These are phyloP conservation scores for Simalia tracyae DNA, from an alignment of 2,797 vertebrate species.

Conservation along the genomic window DNA sequence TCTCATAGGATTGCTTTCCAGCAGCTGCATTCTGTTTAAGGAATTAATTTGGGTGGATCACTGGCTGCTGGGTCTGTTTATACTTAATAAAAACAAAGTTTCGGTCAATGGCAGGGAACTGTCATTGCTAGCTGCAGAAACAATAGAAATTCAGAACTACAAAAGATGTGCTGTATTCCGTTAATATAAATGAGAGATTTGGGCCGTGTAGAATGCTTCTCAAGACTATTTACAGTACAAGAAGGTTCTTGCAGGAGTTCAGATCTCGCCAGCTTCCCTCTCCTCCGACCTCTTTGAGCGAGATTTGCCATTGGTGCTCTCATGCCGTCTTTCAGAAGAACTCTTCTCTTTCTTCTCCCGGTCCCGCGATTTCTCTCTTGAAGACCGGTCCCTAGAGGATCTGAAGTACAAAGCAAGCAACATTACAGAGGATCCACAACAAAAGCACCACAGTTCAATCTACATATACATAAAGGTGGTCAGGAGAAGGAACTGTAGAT, in stretches of 20 bases:
- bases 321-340: slow-evolving; percentile 78
- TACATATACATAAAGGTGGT: neutral
- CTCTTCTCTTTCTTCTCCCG: slow-evolving; percentile 79
- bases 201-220: slow-evolving; percentile 66
- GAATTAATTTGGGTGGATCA: slow-evolving; percentile 48
- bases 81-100: slow-evolving; percentile 65
- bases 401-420: slow-evolving; percentile 69
- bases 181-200: slow-evolving; percentile 77
- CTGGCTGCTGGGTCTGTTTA: slow-evolving; percentile 60
- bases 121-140: slow-evolving; percentile 75
- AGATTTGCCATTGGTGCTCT: slow-evolving; percentile 87
- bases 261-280: slow-evolving; percentile 91
- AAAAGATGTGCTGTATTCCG: slow-evolving; percentile 77
- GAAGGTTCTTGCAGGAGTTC: slow-evolving; percentile 67
- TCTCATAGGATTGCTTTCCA: slow-evolving; percentile 2
- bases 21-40: neutral
- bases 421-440: slow-evolving; percentile 7
- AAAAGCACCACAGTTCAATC: neutral
- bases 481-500: neutral
- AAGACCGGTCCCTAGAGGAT: slow-evolving; percentile 79
- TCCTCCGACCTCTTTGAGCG: slow-evolving; percentile 85
- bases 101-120: slow-evolving; percentile 69
- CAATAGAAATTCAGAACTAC: slow-evolving; percentile 78
- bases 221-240: slow-evolving; percentile 76
- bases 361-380: slow-evolving; percentile 88